Base-by-base conservation (phyloP, 2,888 invertebrate species). In the Ochropleura plecta region DNA sequence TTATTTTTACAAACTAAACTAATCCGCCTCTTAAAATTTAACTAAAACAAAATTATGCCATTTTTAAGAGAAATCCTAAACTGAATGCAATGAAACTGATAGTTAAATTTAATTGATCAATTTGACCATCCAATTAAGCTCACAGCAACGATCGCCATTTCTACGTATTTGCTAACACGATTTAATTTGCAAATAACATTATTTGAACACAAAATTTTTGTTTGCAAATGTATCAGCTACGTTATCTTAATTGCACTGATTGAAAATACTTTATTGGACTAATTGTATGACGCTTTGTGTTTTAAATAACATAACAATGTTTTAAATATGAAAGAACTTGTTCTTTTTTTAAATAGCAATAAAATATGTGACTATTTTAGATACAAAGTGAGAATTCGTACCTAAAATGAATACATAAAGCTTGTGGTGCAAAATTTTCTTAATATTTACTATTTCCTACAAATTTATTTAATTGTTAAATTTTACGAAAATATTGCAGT, bases 121-220 rank as follows among this genome's bases (percentile, higher is more conserved):
- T 64, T 57, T n/a, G n/a, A n/a, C 10, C 49, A 67, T 82, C 71
- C 82, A 67, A 77, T 63, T 82, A 77, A 46, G 59, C n/a, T 49
- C 7, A 55, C 60, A 60, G 40, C 20, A 67, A 77, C 49, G 40
- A 60, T 10, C 9, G 53, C 44, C 20, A 53, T 44, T 67, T 14
- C 20, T 7, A 30, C 30, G 30, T 30, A 69, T 64, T 69, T 76
- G 63, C 62, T 62, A 49, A n/a, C 62, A 30, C 49, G 55, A 20
- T 55, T 80, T 14, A 62, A 74, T 51, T 66, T 12, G 53, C 9
- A 16, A 65, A 44, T 55, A 12, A 46, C n/a, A 65, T 40, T 57
- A 73, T 68, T 68, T 53, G 7, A 40, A 59, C 18, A 5, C 7
- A 44, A 12, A 12, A 42, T 64, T 79, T 51, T 46, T 59, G 57